Conservation (phyloP, 2,113 vertebrate species). For the Phalacrocorax pelagicus region DNA sequence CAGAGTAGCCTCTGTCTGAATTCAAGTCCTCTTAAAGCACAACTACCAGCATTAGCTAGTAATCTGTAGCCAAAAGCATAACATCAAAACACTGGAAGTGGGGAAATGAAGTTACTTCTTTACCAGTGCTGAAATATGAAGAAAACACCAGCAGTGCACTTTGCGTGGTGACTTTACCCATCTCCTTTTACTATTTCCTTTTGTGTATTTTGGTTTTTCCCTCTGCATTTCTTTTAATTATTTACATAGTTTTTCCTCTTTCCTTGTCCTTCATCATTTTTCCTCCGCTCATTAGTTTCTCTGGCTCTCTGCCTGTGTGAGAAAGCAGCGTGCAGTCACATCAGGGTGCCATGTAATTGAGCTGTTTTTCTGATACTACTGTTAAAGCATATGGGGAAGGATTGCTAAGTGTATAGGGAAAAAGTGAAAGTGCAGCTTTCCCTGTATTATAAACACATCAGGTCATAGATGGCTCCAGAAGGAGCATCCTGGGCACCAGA, state of each 20-base stretch:
- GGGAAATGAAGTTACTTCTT: not conserved
- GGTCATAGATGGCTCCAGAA: constrained; percentile 63
- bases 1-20: not conserved
- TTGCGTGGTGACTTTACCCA: not conserved
- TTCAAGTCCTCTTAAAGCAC: not conserved
- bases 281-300: constrained; percentile 49
- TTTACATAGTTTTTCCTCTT: not conserved
- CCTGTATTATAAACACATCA: constrained; percentile 25
- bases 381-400: constrained; percentile 69
- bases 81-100: not conserved
- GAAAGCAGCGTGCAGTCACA: constrained; percentile 69
- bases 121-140: not conserved
- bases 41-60: not conserved
- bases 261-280: constrained; percentile 18
- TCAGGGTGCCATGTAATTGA: constrained; percentile 75
- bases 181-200: not conserved
- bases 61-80: not conserved
- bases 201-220: not conserved
- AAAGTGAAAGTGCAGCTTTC: constrained; percentile 5
- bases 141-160: not conserved
- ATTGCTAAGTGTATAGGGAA: constrained; percentile 30
- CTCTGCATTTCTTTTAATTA: not conserved
- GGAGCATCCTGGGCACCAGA: constrained; percentile 14
- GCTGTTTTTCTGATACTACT: constrained; percentile 72
- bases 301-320: constrained; percentile 15